A percentile compares a stretch with the other conserved stretches of the same genome.
These are phyloP conservation scores for Dasyornis broadbenti DNA, from an alignment of 2,113 vertebrate species.

Conservation along the genomic window DNA sequence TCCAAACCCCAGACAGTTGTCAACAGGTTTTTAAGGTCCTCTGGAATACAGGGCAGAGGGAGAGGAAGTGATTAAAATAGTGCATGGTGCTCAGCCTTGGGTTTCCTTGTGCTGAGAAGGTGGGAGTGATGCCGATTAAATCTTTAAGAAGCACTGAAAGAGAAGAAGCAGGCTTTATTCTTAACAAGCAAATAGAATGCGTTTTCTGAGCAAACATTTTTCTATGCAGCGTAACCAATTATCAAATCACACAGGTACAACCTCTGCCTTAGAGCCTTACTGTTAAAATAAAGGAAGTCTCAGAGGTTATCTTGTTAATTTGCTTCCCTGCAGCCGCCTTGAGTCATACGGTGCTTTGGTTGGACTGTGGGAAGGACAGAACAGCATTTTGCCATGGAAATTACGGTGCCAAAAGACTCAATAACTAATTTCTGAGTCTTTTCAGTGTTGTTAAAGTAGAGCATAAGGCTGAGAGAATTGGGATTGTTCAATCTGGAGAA, in stretches of 20 bases:
- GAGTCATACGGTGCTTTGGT: neutral
- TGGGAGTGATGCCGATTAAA: neutral
- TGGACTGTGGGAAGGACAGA: neutral
- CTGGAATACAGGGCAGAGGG: neutral
- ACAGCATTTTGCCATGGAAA: neutral
- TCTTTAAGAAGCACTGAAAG: neutral
- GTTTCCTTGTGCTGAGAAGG: neutral
- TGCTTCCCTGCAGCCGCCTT: neutral
- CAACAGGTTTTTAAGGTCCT: slow-evolving; percentile 19
- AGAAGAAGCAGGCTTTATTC: neutral
- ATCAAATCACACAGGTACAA: neutral
- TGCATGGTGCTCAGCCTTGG: neutral
- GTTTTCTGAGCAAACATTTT: neutral
- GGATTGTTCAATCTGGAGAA: neutral
- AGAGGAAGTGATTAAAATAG: neutral
- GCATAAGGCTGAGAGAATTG: neutral
- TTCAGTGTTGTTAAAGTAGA: neutral
- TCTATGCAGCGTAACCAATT: neutral
- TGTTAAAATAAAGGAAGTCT: neutral
- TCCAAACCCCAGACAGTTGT: slow-evolving; percentile 18
- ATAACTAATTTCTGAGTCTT: neutral
- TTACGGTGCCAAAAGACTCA: neutral
- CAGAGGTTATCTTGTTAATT: neutral
- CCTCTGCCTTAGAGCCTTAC: neutral
- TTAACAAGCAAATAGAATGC: neutral